Evolutionary conservation across 2,888 invertebrate genomes (phyloP), one percentile per base, ranked within the genome.

Genomic region (Carterocephalus palaemon): DNA sequence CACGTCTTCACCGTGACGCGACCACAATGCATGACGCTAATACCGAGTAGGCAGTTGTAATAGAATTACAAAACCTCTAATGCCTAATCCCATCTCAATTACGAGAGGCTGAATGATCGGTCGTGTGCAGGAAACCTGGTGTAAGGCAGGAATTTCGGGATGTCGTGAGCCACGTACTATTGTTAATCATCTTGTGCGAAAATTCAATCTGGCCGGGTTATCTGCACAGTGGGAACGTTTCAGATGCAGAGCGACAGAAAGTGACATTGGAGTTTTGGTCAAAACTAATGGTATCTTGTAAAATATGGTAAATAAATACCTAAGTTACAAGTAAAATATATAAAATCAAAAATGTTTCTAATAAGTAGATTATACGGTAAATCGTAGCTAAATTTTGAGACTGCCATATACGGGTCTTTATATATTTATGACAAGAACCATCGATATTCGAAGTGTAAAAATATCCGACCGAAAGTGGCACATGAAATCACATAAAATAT

Each of bases 11-110:
- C 9, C 36, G 5, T 29, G 22, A 45, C 36, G 37, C n/a, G 7
- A 45, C 43, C 36, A 45, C 37, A 45, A 34, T 15, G 29, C 28
- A 34, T 34, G 26, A 23, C 16, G 29, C 26, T 34, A 34, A 42
- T 36, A 45, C 22, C 43, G 31, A 16, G 16, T 2, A 8, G 17
- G 5, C 19, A n/a, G 20, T 29, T 31, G 43, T 70, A 72, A 69
- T 65, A 60, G 63, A 70, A 71, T 73, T 74, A 70, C 60, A 53
- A 58, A 65, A 57, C 55, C 60, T 59, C 56, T 73, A 70, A 75
- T 72, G 54, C 61, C 59, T 72, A 70, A 75, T 73, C 67, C 61
- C 62, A 67, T 65, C 71, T 67, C 71, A 67, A 67, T 59, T 61
- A 64, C 54, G 49, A 59, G 59, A 50, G 54, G 53, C 62, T 54